These are phyloP conservation scores for Thysanoteuthis rhombus DNA, from an alignment of 2,888 invertebrate genomes.

Conservation along the genomic window DNA sequence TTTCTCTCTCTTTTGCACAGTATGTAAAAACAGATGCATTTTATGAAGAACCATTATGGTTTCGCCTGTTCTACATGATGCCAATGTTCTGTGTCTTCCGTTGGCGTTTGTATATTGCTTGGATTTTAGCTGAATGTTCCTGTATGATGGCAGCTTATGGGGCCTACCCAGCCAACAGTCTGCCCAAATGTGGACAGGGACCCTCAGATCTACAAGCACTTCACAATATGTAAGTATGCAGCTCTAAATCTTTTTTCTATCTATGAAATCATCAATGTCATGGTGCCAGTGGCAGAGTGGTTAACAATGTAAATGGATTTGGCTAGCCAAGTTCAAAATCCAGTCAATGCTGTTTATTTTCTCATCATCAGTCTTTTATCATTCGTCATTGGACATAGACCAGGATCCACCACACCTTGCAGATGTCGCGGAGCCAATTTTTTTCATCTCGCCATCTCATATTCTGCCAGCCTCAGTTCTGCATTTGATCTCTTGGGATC, in stretches of 20 bases:
- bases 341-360: too few species aligned
- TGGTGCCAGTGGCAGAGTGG: too few species aligned
- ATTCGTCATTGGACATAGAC: too few species aligned
- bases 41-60: slow-evolving; percentile 77
- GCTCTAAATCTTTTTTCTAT: not conserved
- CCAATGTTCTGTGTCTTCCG: slow-evolving; percentile 88
- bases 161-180: slow-evolving; percentile 82
- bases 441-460: too few species aligned
- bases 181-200: slow-evolving; percentile 82
- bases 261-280: too few species aligned
- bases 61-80: slow-evolving; percentile 85
- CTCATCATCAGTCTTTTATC: too few species aligned
- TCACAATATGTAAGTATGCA: slow-evolving; percentile 53
- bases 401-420: too few species aligned
- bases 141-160: slow-evolving; percentile 91
- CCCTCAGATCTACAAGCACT: slow-evolving; percentile 74
- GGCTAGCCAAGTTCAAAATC: too few species aligned
- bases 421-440: too few species aligned
- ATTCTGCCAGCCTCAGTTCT: too few species aligned
- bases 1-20: slow-evolving; percentile 72
- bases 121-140: slow-evolving; percentile 90
- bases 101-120: slow-evolving; percentile 88
- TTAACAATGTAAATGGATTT: too few species aligned
- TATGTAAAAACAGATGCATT: slow-evolving; percentile 84
- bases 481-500: too few species aligned